Percentiles rank a stretch among this genome's conserved stretches.
Evolutionary conservation across 1,140 invertebrate genomes (phyloP).

Genomic region (Galendromus occidentalis): DNA sequence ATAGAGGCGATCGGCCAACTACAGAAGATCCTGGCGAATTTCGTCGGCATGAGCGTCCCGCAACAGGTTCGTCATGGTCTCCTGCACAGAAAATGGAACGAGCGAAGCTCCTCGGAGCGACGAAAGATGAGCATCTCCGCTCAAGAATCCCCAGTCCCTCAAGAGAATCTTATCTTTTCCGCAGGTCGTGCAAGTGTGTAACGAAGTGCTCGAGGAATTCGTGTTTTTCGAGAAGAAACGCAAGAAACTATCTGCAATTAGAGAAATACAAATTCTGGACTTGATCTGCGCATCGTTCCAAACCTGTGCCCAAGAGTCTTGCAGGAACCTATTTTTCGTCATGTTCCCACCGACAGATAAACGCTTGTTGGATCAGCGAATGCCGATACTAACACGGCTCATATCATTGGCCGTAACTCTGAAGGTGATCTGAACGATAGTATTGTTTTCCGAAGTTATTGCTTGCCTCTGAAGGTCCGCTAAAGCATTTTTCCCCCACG

Average conservation of each 20-base stretch:
- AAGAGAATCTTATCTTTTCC: not conserved
- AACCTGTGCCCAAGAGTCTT: not conserved
- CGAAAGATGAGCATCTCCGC: too few relatives aligned
- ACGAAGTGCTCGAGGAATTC: not conserved
- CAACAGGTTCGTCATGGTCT: too few relatives aligned
- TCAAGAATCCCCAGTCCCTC: too few relatives aligned
- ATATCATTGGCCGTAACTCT: not conserved
- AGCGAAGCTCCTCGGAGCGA: too few relatives aligned
- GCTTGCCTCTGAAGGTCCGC: not conserved
- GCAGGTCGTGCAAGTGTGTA: not conserved
- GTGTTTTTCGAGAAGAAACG: not conserved
- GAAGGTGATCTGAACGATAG: not conserved
- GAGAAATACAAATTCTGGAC: not conserved
- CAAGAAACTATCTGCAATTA: not conserved
- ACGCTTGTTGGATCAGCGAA: not conserved
- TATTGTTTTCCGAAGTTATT: not conserved
- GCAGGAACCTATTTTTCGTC: not conserved
- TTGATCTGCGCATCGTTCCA: slow-evolving; percentile 2
- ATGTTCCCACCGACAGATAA: not conserved
- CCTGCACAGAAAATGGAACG: too few relatives aligned
- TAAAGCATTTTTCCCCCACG: too few relatives aligned
- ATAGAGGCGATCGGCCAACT: not conserved
- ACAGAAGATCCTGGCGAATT: slow-evolving; percentile 1
- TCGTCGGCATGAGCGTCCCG: too few relatives aligned
- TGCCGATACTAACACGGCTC: not conserved